Evolutionary conservation across 1,140 invertebrate genomes (phyloP), one percentile per base, ranked within the genome.

Genomic region (Drosophila bocki): DNA sequence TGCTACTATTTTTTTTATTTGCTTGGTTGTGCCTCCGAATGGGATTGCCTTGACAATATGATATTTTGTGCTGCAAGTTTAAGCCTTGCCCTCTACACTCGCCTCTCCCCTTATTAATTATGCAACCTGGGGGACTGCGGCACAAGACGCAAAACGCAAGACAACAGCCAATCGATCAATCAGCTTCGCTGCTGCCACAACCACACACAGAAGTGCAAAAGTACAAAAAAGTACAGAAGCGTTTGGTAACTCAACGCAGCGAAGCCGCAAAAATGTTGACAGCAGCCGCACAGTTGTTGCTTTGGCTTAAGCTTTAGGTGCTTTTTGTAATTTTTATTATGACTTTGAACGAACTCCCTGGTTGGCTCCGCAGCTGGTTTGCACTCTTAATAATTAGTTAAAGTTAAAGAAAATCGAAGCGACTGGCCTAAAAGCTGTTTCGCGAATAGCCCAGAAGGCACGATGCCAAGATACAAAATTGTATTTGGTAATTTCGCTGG

Each of bases 181-280:
- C 83, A 72, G 83, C 76, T 72, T 17, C 29, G 68, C 57, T 78
- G 75, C 82, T 78, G 75, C 82, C 75, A 75, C 82, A 35, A 12
- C 50, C 53, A 56, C 53, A 76, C 69, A 63, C 72, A 64, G 45
- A 67, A 37, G 44, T 56, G 53, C 53, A 56, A 56, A 56, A 39
- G 53, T 56, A 56, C 19, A 56, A 39, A 56, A 56, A 39, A 39
- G 50, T 47, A 54, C 78, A 79, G 69, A 71, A 86, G 62, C 75
- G 61, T 82, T 86, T 82, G 68, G 78, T 81, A 79, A 86, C 77
- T 70, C 45, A 72, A 82, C 79, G 69, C 82, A 82, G 39, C 63
- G 83, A 86, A 86, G 83, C 83, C 83, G 69, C 71, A 86, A 77
- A 86, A 86, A 82, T 79, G 79, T 72, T 86, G 61, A 74, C 80